A percentile compares a stretch with the other conserved stretches of the same genome.
Evolutionary conservation across 2,888 invertebrate species (phyloP).

Genomic region (Tiliacea citrago): DNA sequence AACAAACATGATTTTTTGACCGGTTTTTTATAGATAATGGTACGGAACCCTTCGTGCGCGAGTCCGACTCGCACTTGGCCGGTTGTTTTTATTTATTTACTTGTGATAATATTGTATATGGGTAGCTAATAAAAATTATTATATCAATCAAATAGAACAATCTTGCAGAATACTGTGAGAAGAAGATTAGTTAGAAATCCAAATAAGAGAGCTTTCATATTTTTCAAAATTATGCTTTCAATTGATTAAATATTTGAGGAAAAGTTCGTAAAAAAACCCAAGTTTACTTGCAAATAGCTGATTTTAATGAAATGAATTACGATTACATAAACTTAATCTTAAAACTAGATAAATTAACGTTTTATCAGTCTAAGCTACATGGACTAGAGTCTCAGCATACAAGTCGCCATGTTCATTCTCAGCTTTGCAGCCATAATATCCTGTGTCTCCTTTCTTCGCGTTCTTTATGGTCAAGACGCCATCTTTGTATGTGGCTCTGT

Average conservation of each 20-base stretch:
- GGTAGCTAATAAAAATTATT: too few relatives aligned
- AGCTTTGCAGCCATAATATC: constrained; percentile 83
- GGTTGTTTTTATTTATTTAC: too few relatives aligned
- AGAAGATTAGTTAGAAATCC: too few relatives aligned
- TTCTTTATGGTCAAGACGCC: constrained; percentile 76
- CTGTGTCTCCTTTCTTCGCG: constrained; percentile 74
- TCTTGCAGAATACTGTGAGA: too few relatives aligned
- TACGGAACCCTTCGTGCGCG: too few relatives aligned
- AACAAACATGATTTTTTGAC: too few relatives aligned
- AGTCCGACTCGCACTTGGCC: too few relatives aligned
- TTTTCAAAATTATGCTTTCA: not conserved
- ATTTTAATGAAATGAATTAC: constrained; percentile 27
- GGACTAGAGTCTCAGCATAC: constrained; percentile 74
- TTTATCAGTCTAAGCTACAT: constrained; percentile 51
- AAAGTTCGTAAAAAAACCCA: not conserved
- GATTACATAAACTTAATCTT: constrained; percentile 14
- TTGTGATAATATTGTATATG: too few relatives aligned
- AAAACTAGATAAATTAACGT: constrained; percentile 24
- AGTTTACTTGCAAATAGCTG: not conserved
- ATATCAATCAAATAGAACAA: too few relatives aligned
- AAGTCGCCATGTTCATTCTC: constrained; percentile 75
- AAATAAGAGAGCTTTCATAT: too few relatives aligned
- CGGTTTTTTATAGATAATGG: too few relatives aligned
- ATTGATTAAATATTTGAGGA: not conserved
- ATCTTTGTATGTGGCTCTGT: constrained; percentile 60